phyloP scores from a whole-genome alignment of 2,797 vertebrate species.

The Diplodus puntazzo region DNA sequence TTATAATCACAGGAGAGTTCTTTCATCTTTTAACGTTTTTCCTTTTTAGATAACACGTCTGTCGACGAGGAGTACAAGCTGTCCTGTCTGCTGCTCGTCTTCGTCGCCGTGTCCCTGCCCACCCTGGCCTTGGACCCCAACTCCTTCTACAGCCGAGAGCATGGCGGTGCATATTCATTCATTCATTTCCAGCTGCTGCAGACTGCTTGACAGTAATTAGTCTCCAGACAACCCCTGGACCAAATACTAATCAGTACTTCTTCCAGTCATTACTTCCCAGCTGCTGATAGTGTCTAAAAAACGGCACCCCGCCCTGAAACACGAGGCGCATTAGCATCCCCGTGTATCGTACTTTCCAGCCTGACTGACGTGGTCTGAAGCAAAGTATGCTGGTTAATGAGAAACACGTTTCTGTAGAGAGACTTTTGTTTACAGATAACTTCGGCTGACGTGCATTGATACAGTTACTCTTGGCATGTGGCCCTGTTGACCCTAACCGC shows the following conservation, averaged over 20 bases:
- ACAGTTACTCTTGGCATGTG: conserved; percentile 78
- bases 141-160: conserved; percentile 88
- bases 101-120: conserved; percentile 91
- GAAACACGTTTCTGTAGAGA: conserved; percentile 75
- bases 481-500: conserved; percentile 64
- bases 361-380: conserved; percentile 54
- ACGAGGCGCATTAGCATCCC: conserved; percentile 49
- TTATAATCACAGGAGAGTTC: not conserved
- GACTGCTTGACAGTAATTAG: conserved; percentile 53
- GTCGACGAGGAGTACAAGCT: conserved; percentile 93
- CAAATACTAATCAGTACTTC: conserved; percentile 45
- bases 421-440: conserved; percentile 81
- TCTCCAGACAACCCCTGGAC: conserved; percentile 36
- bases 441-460: conserved; percentile 77
- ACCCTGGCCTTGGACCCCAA: conserved; percentile 87
- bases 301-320: conserved; percentile 57
- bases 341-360: conserved; percentile 75
- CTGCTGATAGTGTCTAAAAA: conserved; percentile 59
- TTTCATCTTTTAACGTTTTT: not conserved
- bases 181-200: conserved; percentile 35
- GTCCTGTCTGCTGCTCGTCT: conserved; percentile 92
- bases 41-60: conserved; percentile 86
- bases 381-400: conserved; percentile 70
- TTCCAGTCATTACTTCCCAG: conserved; percentile 53
- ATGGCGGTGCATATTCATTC: conserved; percentile 87